Conservation (phyloP, 2,113 vertebrate genomes). For the Hyperoodon ampullatus region DNA sequence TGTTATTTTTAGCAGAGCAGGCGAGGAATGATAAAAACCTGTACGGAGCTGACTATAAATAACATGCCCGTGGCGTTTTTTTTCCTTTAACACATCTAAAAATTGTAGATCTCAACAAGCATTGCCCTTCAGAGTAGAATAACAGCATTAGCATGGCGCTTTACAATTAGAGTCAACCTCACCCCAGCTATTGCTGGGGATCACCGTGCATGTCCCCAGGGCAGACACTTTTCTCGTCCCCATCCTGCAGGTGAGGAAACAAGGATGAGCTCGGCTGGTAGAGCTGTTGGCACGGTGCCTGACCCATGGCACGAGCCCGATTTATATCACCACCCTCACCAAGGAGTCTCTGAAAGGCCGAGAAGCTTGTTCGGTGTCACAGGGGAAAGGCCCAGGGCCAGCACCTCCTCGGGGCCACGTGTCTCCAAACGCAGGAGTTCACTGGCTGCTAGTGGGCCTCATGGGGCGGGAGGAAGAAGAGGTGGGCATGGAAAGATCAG, state of each 20-base stretch:
- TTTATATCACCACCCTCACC: accelerated
- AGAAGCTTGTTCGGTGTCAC: not conserved
- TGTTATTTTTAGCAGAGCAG: slow-evolving; percentile 73
- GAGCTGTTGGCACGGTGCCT: not conserved
- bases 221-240: not conserved
- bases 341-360: not conserved
- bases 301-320: accelerated
- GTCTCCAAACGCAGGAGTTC: not conserved
- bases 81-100: slow-evolving; percentile 28
- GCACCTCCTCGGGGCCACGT: not conserved
- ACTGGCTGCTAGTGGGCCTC: not conserved
- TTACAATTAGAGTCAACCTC: not conserved
- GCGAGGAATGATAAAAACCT: slow-evolving; percentile 56
- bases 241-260: not conserved
- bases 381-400: not conserved
- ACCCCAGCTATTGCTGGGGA: not conserved
- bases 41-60: slow-evolving; percentile 62
- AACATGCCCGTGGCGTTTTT: not conserved
- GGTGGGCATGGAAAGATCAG: too few species aligned
- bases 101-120: slow-evolving; percentile 7
- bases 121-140: slow-evolving; percentile 22
- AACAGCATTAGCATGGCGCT: accelerated
- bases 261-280: not conserved
- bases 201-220: accelerated
- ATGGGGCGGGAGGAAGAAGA: not conserved